Evolutionary conservation across 1,140 invertebrate genomes (phyloP).

Genomic region (Mylabris phalerata): DNA sequence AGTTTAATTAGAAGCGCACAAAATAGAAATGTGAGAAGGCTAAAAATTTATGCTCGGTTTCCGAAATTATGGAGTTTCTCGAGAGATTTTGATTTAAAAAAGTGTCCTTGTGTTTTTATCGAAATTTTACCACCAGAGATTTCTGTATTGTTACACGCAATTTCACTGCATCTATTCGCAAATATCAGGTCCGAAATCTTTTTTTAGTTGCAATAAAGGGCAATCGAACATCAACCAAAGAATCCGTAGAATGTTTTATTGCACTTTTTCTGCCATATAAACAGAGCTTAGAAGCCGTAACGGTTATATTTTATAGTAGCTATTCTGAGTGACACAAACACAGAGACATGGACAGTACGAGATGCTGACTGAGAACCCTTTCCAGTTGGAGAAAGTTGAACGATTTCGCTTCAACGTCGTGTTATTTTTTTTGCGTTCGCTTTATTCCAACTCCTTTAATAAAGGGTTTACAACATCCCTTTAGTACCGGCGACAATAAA

Average conservation of each 20-base stretch:
- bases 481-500: constrained; percentile 11
- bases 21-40: no score
- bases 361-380: constrained; percentile 19
- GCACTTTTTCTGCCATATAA: constrained; percentile 22
- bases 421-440: not conserved
- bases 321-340: constrained; percentile 1
- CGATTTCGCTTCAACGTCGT: constrained; percentile 10
- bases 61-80: no score
- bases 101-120: no score
- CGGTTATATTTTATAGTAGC: constrained; percentile 23
- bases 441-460: constrained; percentile 11
- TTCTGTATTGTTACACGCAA: no score
- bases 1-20: no score
- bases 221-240: constrained; percentile 14
- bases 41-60: no score
- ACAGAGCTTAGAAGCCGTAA: constrained; percentile 22
- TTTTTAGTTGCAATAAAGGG: constrained; percentile 6
- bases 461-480: constrained; percentile 21
- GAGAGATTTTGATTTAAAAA: no score
- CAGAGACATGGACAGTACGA: constrained; percentile 6
- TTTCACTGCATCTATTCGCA: not conserved
- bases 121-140: no score
- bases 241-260: constrained; percentile 24
- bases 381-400: constrained; percentile 17
- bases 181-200: constrained; percentile 5